A percentile compares a stretch with the other conserved stretches of the same genome.
phyloP scores from a whole-genome alignment of 37 sponge, comb jelly and placozoan genomes.

The Mnemiopsis leidyi region DNA sequence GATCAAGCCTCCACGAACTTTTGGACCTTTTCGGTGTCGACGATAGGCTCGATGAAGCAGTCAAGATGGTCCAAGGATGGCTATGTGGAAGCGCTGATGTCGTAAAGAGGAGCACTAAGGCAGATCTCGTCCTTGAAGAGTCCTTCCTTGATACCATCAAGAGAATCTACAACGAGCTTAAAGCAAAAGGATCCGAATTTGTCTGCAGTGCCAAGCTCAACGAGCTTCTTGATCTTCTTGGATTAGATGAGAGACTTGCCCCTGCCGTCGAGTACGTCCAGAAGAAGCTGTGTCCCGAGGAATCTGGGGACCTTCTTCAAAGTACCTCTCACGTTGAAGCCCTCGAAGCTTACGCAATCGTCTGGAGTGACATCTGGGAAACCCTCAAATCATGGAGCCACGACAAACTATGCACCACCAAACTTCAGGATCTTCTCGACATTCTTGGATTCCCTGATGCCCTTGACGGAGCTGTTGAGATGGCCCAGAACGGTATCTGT shows the following conservation, averaged over 20 bases:
- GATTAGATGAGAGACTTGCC: background rate
- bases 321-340: background rate
- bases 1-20: background rate
- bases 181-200: background rate
- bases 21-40: background rate
- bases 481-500: background rate
- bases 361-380: background rate
- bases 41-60: background rate
- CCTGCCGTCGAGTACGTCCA: background rate
- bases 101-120: background rate
- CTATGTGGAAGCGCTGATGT: background rate
- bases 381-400: background rate
- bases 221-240: background rate
- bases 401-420: background rate
- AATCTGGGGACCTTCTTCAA: background rate
- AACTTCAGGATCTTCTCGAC: background rate
- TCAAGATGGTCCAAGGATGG: background rate
- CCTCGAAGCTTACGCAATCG: background rate
- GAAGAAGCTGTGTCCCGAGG: background rate
- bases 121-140: background rate
- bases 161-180: background rate
- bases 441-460: background rate
- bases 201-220: conserved; percentile 6
- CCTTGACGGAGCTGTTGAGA: conserved; percentile 11
- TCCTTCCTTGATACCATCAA: background rate